Evolutionary conservation across 2,888 invertebrate species (phyloP), one percentile per base, ranked within the genome.

Genomic region (Campoplex capitator): DNA sequence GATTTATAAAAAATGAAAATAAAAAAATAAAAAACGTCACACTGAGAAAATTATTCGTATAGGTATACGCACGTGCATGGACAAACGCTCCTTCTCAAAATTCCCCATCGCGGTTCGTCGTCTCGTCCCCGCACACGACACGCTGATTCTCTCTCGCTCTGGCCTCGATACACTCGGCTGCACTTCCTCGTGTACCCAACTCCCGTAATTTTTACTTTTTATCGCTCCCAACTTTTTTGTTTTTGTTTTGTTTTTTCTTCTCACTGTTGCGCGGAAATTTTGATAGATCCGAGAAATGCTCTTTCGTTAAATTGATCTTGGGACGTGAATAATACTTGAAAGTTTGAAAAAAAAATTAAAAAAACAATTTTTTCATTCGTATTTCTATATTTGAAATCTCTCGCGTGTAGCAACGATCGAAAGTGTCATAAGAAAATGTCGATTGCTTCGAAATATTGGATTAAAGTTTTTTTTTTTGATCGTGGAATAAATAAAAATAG

Each of bases 81-180:
- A 32, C 51, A 18, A 23, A 56, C 58, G 58, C 56, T 28, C 58
- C 65, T 48, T 67, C 77, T 77, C 51, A 81, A 79, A 79, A 79
- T 84, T 80, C 62, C 77, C 45, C 74, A 38, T 74, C 23, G 6
- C 65, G 68, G 23, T 45, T 45, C 75, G 56, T 58, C 65, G 45
- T 32, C 28, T 54, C 67, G 77, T 65, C 62, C 35, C 32, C 77
- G 35, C 38, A 48, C 77, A 35, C 51, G 28, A 42, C 23, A 23
- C 68, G 56, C 23, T 76, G 4, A 56, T 70, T 58, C 67, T 79
- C 67, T 56, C 67, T 56, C 68, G 32, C 77, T 79, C 65, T 54
- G 71, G 79, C 80, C 78, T 79, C 84, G 75, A 80, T 74, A 68
- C 79, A 68, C 73, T 45, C 23, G 35, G 67, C 51, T 82, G 76